Evolutionary conservation across 2,113 vertebrate species (phyloP).

Genomic region (Cyprichromis sp.): DNA sequence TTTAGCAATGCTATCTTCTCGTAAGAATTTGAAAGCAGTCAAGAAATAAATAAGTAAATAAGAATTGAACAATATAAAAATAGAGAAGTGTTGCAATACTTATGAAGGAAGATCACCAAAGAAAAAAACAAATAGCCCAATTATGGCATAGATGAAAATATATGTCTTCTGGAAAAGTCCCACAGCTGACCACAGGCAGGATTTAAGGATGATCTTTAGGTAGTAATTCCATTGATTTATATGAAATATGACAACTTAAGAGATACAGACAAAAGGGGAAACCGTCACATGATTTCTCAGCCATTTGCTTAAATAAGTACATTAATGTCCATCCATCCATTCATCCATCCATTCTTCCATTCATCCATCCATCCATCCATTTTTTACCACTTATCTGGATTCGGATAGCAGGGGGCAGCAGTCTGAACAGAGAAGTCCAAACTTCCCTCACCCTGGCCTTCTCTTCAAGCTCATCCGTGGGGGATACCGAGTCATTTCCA

Average conservation of each 20-base stretch:
- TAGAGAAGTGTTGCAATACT: neutral
- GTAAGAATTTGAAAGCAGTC: neutral
- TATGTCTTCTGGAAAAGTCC: neutral
- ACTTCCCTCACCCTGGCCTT: neutral
- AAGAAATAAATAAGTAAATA: neutral
- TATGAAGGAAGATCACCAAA: neutral
- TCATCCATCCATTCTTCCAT: fast-evolving
- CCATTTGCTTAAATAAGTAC: neutral
- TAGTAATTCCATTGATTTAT: neutral
- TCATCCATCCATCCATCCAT: neutral
- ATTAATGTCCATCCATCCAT: neutral
- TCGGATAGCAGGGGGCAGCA: neutral
- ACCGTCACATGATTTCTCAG: neutral
- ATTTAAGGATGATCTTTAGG: neutral
- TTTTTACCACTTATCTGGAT: neutral
- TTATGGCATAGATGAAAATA: neutral
- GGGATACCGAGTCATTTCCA: neutral
- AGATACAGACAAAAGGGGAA: neutral
- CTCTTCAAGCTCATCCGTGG: neutral
- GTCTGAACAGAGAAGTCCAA: neutral
- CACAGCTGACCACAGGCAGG: neutral
- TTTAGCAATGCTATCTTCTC: neutral
- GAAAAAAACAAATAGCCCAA: neutral
- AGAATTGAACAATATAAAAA: neutral
- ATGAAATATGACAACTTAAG: neutral